These are phyloP conservation scores for Drosophila diplacantha DNA, from an alignment of 2,888 invertebrate genomes.

Conservation along the genomic window DNA sequence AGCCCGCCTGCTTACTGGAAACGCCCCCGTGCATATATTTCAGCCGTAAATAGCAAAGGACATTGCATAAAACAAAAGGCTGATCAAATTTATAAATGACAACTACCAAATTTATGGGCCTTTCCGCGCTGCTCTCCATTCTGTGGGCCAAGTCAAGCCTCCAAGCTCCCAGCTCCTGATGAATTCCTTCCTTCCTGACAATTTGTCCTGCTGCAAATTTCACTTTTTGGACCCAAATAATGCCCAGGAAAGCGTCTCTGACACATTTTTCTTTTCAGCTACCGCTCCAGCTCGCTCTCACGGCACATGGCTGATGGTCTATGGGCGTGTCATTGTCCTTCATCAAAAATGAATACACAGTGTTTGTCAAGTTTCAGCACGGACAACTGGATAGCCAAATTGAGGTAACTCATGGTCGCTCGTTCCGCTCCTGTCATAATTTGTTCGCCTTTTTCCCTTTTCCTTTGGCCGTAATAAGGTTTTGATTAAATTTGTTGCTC, in stretches of 20 bases:
- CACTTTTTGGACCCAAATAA: conserved; percentile 35
- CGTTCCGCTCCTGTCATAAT: conserved; percentile 27
- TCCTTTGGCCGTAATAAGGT: conserved; percentile 38
- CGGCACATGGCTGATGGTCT: not conserved
- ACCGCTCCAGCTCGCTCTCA: not conserved
- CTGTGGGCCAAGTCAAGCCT: conserved; percentile 3
- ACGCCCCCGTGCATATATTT: conserved; percentile 43
- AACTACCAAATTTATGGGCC: conserved; percentile 58
- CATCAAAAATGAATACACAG: conserved; percentile 25
- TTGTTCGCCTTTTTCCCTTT: conserved; percentile 20
- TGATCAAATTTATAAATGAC: conserved; percentile 65
- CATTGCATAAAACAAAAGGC: conserved; percentile 60
- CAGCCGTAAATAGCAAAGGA: conserved; percentile 45
- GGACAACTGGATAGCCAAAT: conserved; percentile 16
- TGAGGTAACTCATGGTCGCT: conserved; percentile 13
- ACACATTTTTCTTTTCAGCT: conserved; percentile 17
- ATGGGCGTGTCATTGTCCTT: conserved; percentile 21
- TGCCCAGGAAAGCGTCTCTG: conserved; percentile 11
- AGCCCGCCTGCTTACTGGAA: conserved; percentile 39
- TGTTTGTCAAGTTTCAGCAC: conserved; percentile 34
- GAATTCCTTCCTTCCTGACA: conserved; percentile 19
- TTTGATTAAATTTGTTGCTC: conserved; percentile 65
- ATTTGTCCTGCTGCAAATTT: conserved; percentile 33
- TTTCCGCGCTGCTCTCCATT: not conserved
- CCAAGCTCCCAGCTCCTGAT: conserved; percentile 1